Percentiles rank a stretch among this genome's conserved stretches.
Conservation (phyloP, 2,113 vertebrate genomes). For the Cheirogaleus medius region DNA sequence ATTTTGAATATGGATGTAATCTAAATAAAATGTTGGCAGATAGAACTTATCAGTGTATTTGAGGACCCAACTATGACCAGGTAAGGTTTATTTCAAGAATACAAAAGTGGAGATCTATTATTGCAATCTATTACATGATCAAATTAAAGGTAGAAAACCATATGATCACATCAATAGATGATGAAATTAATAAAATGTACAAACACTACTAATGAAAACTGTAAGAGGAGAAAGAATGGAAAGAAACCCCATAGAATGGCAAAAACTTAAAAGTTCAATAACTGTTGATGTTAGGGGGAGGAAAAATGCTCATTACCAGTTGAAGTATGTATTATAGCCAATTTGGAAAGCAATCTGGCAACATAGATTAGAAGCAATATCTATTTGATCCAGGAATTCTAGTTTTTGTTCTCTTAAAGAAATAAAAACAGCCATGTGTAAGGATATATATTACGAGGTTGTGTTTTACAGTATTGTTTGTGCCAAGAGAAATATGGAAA, state of each 20-base stretch:
- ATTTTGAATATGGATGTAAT: neutral
- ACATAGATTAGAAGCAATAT: neutral
- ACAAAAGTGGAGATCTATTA: neutral
- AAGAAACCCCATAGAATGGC: neutral
- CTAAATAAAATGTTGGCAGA: neutral
- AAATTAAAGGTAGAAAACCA: neutral
- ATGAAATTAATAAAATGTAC: neutral
- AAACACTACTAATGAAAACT: neutral
- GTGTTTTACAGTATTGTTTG: neutral
- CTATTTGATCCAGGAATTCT: neutral
- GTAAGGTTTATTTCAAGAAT: neutral
- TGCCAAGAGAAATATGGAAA: neutral
- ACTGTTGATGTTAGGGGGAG: neutral
- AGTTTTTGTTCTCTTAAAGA: neutral
- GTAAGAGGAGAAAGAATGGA: neutral
- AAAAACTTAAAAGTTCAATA: neutral
- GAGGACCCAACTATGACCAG: neutral
- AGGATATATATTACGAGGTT: neutral
- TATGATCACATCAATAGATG: neutral
- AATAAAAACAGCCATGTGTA: neutral
- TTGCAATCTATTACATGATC: neutral
- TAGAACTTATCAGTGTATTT: neutral
- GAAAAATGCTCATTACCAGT: neutral
- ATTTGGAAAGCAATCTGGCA: neutral
- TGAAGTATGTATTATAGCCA: neutral